These are phyloP conservation scores for Ceyx cyanopectus DNA, from an alignment of 2,113 vertebrate species.

Conservation along the genomic window DNA sequence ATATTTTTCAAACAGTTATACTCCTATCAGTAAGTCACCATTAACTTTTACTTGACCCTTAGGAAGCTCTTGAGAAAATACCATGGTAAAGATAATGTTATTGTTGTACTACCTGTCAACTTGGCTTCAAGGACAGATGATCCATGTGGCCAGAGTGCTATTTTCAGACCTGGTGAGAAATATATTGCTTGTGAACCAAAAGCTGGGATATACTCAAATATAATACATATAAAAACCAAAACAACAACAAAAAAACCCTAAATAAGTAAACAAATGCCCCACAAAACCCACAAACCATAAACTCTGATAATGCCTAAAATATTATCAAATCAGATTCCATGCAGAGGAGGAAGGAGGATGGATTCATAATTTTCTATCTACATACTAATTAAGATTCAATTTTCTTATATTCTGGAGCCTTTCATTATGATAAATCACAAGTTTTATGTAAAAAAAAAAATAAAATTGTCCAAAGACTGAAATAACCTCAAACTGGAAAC, in stretches of 20 bases:
- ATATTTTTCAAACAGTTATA: background rate
- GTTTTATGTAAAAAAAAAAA: slow-evolving; percentile 22
- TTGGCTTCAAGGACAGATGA: background rate
- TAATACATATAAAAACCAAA: background rate
- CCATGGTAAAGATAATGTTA: background rate
- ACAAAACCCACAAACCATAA: background rate
- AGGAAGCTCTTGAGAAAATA: background rate
- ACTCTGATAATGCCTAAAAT: background rate
- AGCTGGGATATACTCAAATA: background rate
- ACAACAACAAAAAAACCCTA: background rate
- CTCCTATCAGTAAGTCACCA: background rate
- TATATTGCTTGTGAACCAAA: background rate
- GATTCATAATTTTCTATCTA: slow-evolving; percentile 11
- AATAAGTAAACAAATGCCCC: background rate
- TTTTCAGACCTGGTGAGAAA: background rate
- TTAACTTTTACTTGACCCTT: background rate
- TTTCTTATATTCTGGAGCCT: background rate
- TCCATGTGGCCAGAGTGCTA: background rate
- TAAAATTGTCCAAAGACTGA: slow-evolving; percentile 1
- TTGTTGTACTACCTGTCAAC: background rate
- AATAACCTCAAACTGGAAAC: slow-evolving; percentile 34
- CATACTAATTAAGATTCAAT: background rate
- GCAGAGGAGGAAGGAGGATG: background rate
- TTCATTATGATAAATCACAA: slow-evolving; percentile 36
- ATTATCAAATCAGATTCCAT: background rate